A percentile compares a stretch with the other conserved stretches of the same genome.
phyloP scores from a whole-genome alignment of 2,113 vertebrate species.

The Thunnus thynnus region DNA sequence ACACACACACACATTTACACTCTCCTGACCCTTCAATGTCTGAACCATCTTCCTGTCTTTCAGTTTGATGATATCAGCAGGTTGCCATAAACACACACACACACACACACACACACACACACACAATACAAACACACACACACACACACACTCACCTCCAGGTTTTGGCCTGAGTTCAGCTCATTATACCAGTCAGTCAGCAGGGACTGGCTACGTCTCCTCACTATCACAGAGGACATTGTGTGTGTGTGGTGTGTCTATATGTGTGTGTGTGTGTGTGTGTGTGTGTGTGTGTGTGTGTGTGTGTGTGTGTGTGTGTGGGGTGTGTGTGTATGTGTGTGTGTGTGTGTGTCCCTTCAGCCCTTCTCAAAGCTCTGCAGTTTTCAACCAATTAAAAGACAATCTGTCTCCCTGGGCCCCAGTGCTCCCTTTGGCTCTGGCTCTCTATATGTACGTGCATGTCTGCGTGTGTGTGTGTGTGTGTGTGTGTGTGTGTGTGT shows the following conservation, averaged over 20 bases:
- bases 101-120: slow-evolving; percentile 26
- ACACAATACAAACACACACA: slow-evolving; percentile 26
- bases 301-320: slow-evolving; percentile 31
- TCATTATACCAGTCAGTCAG: slow-evolving; percentile 73
- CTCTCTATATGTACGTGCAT: slow-evolving; percentile 26
- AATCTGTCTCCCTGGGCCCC: slow-evolving; percentile 74
- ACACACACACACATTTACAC: slow-evolving; percentile 42
- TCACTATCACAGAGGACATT: slow-evolving; percentile 72
- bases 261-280: slow-evolving; percentile 38
- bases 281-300: slow-evolving; percentile 25
- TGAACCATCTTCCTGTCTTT: slow-evolving; percentile 40
- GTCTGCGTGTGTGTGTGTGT: slow-evolving; percentile 43
- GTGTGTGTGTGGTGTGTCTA: slow-evolving; percentile 40
- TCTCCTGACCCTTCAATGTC: slow-evolving; percentile 40
- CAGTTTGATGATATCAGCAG: slow-evolving; percentile 64
- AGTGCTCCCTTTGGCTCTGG: slow-evolving; percentile 58
- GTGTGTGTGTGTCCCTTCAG: slow-evolving; percentile 55
- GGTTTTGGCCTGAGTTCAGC: slow-evolving; percentile 67
- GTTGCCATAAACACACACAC: slow-evolving; percentile 27
- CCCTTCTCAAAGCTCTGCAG: slow-evolving; percentile 72
- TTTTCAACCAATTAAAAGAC: slow-evolving; percentile 82
- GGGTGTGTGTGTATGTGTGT: slow-evolving; percentile 41
- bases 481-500: slow-evolving; percentile 26
- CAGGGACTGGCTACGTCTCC: slow-evolving; percentile 61
- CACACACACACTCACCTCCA: slow-evolving; percentile 29